These are phyloP conservation scores for Anthrax anthrax DNA, from an alignment of 2,888 invertebrate species.

Conservation along the genomic window DNA sequence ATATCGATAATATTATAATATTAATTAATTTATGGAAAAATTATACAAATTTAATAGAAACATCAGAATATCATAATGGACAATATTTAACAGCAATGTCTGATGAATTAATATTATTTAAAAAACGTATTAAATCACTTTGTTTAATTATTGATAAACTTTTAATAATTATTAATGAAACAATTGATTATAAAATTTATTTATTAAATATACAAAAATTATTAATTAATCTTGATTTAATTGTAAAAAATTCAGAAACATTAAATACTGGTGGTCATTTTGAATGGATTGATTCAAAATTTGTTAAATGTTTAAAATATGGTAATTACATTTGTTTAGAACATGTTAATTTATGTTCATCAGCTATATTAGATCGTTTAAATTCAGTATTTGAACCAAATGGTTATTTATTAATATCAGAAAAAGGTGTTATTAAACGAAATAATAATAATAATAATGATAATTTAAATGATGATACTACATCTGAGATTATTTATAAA, in stretches of 20 bases:
- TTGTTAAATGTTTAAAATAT: constrained; percentile 69
- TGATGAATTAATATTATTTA: constrained; percentile 25
- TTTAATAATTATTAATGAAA: background rate
- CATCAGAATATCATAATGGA: constrained; percentile 16
- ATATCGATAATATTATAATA: constrained; percentile 3
- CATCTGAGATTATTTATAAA: constrained; percentile 55
- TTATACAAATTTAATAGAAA: constrained; percentile 19
- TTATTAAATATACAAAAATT: constrained; percentile 6
- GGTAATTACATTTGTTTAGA: constrained; percentile 78
- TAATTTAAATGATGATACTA: constrained; percentile 11
- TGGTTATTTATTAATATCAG: constrained; percentile 78
- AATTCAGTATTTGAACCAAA: constrained; percentile 90
- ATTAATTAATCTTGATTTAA: constrained; percentile 17
- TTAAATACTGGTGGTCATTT: constrained; percentile 78
- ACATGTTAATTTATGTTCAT: constrained; percentile 90
- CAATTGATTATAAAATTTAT: background rate
- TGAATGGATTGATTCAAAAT: constrained; percentile 81
- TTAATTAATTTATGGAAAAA: constrained; percentile 23
- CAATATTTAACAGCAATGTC: constrained; percentile 17
- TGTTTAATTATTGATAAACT: constrained; percentile 14
- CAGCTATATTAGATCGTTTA: constrained; percentile 90
- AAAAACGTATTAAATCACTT: constrained; percentile 21
- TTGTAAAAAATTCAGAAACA: constrained; percentile 38
- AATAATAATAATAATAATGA: background rate
- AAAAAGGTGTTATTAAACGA: constrained; percentile 55